Percentiles rank a stretch among this genome's conserved stretches.
Evolutionary conservation across 2,797 vertebrate species (phyloP).

Genomic region (Alosa sapidissima): DNA sequence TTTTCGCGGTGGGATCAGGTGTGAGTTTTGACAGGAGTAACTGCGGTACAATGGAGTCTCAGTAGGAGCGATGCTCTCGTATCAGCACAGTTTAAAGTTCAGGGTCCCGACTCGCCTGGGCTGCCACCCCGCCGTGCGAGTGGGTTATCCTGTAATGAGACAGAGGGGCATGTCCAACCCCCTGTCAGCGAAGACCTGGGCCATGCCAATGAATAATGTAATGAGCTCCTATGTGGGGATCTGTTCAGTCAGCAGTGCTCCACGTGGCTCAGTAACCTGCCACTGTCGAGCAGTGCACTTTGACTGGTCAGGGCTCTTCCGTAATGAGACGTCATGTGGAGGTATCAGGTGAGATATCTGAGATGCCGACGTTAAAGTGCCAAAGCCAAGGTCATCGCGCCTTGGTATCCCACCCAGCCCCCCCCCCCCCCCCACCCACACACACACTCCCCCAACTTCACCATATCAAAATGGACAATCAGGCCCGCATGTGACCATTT

Average conservation of each 20-base stretch:
- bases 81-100: constrained; percentile 23
- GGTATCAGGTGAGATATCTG: constrained; percentile 80
- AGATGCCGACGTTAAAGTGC: constrained; percentile 65
- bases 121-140: constrained; percentile 2
- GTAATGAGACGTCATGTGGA: constrained; percentile 77
- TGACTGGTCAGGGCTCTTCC: constrained; percentile 74
- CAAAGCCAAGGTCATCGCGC: constrained; percentile 75
- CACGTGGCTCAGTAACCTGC: constrained; percentile 65
- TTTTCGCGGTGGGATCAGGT: background rate
- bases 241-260: constrained; percentile 75
- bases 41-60: background rate
- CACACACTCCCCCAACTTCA: constrained; percentile 37
- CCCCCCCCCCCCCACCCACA: too few relatives aligned
- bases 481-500: background rate
- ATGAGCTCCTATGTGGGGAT: constrained; percentile 61
- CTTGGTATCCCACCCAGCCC: constrained; percentile 35
- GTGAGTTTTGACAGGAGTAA: constrained; percentile 18
- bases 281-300: constrained; percentile 76
- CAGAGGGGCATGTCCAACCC: constrained; percentile 9
- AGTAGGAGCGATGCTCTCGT: background rate
- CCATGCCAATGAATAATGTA: constrained; percentile 53
- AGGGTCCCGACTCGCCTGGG: constrained; percentile 8
- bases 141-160: constrained; percentile 23
- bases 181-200: constrained; percentile 32
- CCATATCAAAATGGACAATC: constrained; percentile 52